Conservation (phyloP, 2,888 invertebrate species). For the Lepidocyrtoides sp. region DNA sequence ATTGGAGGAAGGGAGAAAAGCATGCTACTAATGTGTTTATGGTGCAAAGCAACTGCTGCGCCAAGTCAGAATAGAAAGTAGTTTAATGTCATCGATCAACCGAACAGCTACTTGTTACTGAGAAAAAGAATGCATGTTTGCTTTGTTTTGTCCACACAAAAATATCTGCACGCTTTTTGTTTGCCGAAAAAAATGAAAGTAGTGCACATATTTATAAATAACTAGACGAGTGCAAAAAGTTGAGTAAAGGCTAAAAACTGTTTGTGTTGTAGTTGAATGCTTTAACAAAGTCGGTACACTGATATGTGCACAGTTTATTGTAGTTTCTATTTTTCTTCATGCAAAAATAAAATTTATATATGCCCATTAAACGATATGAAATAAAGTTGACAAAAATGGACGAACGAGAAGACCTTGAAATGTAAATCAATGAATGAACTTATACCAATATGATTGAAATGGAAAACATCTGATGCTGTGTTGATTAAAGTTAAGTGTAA, state of each 20-base stretch:
- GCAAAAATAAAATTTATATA: too few relatives aligned
- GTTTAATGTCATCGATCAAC: conserved; percentile 71
- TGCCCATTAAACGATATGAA: too few relatives aligned
- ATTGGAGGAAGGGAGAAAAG: neutral
- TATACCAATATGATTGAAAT: too few relatives aligned
- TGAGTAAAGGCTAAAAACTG: neutral
- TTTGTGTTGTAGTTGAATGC: too few relatives aligned
- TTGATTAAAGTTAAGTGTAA: too few relatives aligned
- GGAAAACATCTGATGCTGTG: too few relatives aligned
- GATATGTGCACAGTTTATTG: too few relatives aligned
- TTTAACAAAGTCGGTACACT: too few relatives aligned
- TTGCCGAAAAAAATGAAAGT: neutral
- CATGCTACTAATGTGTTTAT: neutral
- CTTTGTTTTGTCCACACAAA: neutral
- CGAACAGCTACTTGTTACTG: conserved; percentile 62
- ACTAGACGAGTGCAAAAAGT: conserved; percentile 15
- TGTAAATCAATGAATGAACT: too few relatives aligned
- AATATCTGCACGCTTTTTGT: conserved; percentile 13
- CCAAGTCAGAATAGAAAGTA: conserved; percentile 26
- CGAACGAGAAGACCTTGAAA: too few relatives aligned
- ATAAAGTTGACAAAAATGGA: too few relatives aligned
- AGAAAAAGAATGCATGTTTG: conserved; percentile 22
- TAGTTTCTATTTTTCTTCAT: too few relatives aligned
- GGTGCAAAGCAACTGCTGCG: neutral
- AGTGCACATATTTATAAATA: neutral